Conservation (phyloP, 2,888 invertebrate species). For the Dendrolimus houi region DNA sequence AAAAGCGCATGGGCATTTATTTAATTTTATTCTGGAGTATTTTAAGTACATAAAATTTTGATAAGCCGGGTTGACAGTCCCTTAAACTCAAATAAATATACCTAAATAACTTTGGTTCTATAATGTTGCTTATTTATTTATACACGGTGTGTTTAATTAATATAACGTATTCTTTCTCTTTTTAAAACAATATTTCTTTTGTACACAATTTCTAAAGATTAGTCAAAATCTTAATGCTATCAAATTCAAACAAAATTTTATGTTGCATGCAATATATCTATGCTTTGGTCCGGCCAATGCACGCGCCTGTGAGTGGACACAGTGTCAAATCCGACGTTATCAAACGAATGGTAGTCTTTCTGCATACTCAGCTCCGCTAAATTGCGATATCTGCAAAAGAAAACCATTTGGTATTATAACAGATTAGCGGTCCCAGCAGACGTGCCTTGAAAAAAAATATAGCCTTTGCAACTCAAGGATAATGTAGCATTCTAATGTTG, state of each 20-base stretch:
- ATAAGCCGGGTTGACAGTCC: too few relatives aligned
- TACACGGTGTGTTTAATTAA: too few relatives aligned
- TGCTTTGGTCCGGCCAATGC: slow-evolving; percentile 80
- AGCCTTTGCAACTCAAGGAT: too few relatives aligned
- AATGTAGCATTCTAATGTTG: too few relatives aligned
- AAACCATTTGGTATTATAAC: neutral
- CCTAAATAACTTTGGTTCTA: neutral
- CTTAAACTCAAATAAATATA: neutral
- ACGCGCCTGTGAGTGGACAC: slow-evolving; percentile 80
- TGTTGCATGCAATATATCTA: slow-evolving; percentile 50
- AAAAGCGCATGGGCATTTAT: neutral
- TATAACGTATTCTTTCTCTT: too few relatives aligned
- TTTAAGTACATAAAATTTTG: neutral
- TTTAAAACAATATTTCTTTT: too few relatives aligned
- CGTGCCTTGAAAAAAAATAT: too few relatives aligned
- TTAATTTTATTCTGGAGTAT: neutral
- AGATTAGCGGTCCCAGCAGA: too few relatives aligned
- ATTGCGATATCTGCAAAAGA: slow-evolving; percentile 50
- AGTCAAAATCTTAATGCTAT: neutral
- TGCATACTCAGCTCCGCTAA: slow-evolving; percentile 64
- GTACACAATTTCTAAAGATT: too few relatives aligned
- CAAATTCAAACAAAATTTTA: slow-evolving; percentile 7
- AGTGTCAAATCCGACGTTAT: slow-evolving; percentile 80
- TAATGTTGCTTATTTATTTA: too few relatives aligned
- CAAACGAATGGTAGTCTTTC: slow-evolving; percentile 72